A percentile compares a stretch with the other conserved stretches of the same genome.
Evolutionary conservation across 2,888 invertebrate genomes (phyloP).

Genomic region (Thysanoteuthis rhombus): DNA sequence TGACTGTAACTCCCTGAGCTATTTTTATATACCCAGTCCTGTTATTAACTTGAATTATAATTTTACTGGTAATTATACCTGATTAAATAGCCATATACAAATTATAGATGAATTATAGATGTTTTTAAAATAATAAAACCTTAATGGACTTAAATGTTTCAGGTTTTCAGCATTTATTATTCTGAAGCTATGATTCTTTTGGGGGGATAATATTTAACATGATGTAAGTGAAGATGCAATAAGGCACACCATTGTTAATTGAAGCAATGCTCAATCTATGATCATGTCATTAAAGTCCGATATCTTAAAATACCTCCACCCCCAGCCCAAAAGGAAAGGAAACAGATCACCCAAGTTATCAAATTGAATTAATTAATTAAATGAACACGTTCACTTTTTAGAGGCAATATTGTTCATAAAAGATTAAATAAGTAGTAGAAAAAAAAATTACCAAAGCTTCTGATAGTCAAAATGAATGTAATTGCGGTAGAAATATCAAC

Average conservation of each 20-base stretch:
- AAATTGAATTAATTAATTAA: not conserved
- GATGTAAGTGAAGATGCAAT: not conserved
- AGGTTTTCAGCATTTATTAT: not conserved
- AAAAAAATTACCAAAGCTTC: not conserved
- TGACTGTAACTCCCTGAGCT: no score
- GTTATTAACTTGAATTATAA: no score
- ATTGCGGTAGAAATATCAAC: not conserved
- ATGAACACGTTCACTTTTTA: not conserved
- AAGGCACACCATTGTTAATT: not conserved
- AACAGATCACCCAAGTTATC: not conserved
- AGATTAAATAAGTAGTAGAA: not conserved
- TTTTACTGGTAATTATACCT: no score
- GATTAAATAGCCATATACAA: no score
- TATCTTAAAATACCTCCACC: no score
- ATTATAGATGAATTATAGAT: no score
- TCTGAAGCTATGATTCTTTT: not conserved
- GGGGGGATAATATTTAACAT: not conserved
- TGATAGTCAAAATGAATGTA: not conserved
- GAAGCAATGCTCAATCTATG: not conserved
- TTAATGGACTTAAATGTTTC: no score
- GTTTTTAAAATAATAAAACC: no score
- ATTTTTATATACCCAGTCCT: no score
- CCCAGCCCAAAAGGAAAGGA: not conserved
- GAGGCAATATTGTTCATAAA: not conserved
- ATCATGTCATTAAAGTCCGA: not conserved